phyloP scores from a whole-genome alignment of 2,797 vertebrate genomes.

The Betta splendens region DNA sequence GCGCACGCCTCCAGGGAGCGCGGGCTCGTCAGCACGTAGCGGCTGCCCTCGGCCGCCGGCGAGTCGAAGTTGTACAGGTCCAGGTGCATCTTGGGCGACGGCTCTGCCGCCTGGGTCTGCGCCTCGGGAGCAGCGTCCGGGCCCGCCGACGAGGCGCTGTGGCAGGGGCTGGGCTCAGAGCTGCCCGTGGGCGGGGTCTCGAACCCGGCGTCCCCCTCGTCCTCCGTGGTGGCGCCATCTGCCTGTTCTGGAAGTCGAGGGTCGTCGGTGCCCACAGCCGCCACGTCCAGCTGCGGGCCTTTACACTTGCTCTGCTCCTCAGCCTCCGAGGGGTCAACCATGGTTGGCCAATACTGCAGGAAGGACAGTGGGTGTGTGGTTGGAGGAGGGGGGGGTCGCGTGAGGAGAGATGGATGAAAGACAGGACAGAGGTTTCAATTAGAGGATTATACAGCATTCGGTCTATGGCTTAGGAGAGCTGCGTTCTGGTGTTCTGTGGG shows the following conservation, averaged over 20 bases:
- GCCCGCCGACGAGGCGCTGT: conserved; percentile 14
- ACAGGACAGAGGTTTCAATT: conserved; percentile 54
- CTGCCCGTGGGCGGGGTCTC: conserved; percentile 72
- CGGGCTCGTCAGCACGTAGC: conserved; percentile 96
- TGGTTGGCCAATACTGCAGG: conserved; percentile 68
- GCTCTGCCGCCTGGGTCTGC: conserved; percentile 62
- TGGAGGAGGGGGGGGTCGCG: conserved; percentile 19
- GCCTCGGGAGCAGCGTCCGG: conserved; percentile 30
- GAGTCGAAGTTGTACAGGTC: conserved; percentile 97
- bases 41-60: conserved; percentile 91
- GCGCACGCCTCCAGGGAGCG: conserved; percentile 96
- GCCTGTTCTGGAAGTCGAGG: conserved; percentile 71
- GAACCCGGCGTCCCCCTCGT: conserved; percentile 66
- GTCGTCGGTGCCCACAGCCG: conserved; percentile 67
- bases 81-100: conserved; percentile 88
- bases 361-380: background rate
- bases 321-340: conserved; percentile 85
- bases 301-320: conserved; percentile 80
- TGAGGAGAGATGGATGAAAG: conserved; percentile 33
- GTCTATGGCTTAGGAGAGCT: conserved; percentile 57
- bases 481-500: conserved; percentile 57
- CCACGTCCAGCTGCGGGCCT: conserved; percentile 62
- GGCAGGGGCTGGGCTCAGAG: conserved; percentile 68
- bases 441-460: conserved; percentile 61
- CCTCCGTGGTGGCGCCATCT: conserved; percentile 69